Base-by-base conservation (phyloP, 1,140 invertebrate species). In the Drosophila pandora region DNA sequence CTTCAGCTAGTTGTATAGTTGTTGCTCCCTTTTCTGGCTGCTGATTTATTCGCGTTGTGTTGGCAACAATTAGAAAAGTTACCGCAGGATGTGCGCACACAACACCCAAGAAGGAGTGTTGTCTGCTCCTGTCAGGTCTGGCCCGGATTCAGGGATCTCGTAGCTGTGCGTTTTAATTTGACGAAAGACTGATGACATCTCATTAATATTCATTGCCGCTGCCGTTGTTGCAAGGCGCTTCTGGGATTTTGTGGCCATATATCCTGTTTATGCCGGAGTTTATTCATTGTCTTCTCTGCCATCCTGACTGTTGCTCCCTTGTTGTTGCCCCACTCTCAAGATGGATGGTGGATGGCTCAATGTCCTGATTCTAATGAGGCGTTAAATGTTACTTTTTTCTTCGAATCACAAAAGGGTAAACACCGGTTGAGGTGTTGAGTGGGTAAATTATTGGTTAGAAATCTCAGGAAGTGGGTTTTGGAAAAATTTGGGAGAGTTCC, bases 141-240 rank as follows among this genome's bases (percentile, higher is more conserved):
- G 17, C 34, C 56, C 32, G 32, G 17, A 56, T 59, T 32, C 39
- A 21, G n/a, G 21, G 9, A 43, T 53, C 22, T 41, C 61, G 70
- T 71, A 60, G 60, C 70, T 87, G 85, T 85, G 84, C 75, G 85
- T 73, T 87, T 87, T 87, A 90, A 90, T 90, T 90, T 90, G 83
- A 90, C 84, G 89, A 90, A 88, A 84, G 83, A 90, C 75, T 84
- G 89, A 89, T 90, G 88, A 90, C 83, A 81, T 83, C 84, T 90
- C 88, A 90, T 90, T 90, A 90, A 90, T 90, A 90, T 90, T 90
- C 88, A 90, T 90, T 90, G 83, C 53, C 68, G 64, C 47, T 71
- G 30, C 49, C 69, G 37, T 25, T 64, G 63, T 62, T 64, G 63
- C 65, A 71, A 85, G 82, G 55, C 74, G 76, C 79, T 82, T 67